Conservation (phyloP, 2,888 invertebrate species). For the Lutraria lutraria region DNA sequence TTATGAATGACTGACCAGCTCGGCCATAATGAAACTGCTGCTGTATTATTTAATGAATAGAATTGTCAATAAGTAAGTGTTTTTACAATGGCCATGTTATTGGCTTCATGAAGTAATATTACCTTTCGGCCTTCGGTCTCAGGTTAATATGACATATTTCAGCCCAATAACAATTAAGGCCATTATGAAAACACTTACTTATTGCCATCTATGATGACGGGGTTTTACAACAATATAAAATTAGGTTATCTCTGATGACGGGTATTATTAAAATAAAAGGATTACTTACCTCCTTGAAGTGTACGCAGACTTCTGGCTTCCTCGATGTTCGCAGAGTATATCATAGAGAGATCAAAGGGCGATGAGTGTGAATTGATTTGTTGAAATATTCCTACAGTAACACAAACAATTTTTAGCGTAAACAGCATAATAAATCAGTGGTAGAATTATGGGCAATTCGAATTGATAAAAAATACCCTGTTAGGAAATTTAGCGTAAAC, state of each 20-base stretch:
- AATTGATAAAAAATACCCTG: neutral
- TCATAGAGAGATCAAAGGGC: constrained; percentile 92
- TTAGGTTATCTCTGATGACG: neutral
- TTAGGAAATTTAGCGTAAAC: neutral
- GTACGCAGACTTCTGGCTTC: constrained; percentile 83
- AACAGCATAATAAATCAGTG: neutral
- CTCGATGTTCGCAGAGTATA: constrained; percentile 78
- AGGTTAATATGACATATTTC: no score
- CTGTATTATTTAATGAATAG: no score
- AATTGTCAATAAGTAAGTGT: no score
- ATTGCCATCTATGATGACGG: neutral
- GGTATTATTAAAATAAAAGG: neutral
- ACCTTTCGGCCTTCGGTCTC: no score
- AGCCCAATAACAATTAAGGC: no score
- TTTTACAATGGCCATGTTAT: no score
- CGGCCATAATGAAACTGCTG: no score
- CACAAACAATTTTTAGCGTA: neutral
- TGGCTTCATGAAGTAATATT: no score
- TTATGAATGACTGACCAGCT: no score
- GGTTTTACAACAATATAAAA: neutral
- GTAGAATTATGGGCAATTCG: neutral
- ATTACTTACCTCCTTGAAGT: constrained; percentile 34
- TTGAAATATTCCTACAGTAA: constrained; percentile 89
- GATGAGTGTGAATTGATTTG: constrained; percentile 93
- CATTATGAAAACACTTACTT: no score